Evolutionary conservation across 1,140 invertebrate genomes (phyloP).

Genomic region (Macrobrachium rosenbergii): DNA sequence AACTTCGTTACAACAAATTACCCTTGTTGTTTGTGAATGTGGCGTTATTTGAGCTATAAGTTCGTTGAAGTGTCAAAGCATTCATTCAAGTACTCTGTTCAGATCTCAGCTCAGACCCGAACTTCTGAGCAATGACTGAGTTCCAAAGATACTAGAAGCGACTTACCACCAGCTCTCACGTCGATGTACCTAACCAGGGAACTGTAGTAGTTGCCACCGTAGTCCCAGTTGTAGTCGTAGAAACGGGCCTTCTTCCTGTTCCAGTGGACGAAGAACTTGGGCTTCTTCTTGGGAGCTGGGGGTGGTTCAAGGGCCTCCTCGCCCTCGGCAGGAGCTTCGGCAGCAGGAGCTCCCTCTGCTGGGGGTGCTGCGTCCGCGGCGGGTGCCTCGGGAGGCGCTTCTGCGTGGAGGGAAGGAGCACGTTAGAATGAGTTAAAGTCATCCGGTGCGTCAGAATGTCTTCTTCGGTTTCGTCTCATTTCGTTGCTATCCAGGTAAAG

Average conservation of each 20-base stretch:
- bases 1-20: too few species aligned
- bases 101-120: too few species aligned
- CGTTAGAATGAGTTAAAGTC: background rate
- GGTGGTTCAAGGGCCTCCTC: slow-evolving; percentile 57
- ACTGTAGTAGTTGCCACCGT: slow-evolving; percentile 65
- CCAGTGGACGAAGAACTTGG: slow-evolving; percentile 66
- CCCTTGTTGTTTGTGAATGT: too few species aligned
- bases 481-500: background rate
- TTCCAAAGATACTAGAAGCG: background rate
- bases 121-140: too few species aligned
- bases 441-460: background rate
- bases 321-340: slow-evolving; percentile 42
- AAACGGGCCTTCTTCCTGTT: slow-evolving; percentile 64
- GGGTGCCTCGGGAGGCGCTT: background rate
- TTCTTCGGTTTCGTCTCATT: background rate
- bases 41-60: too few species aligned
- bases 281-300: slow-evolving; percentile 65
- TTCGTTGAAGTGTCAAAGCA: too few species aligned
- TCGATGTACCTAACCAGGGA: slow-evolving; percentile 64
- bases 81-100: too few species aligned
- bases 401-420: background rate
- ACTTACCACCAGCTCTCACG: slow-evolving; percentile 52
- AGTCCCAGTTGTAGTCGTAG: slow-evolving; percentile 67
- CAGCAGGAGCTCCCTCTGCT: slow-evolving; percentile 29
- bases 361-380: slow-evolving; percentile 5